These are phyloP conservation scores for Pseudomugil tenellus DNA, from an alignment of 2,797 vertebrate genomes.

Conservation along the genomic window DNA sequence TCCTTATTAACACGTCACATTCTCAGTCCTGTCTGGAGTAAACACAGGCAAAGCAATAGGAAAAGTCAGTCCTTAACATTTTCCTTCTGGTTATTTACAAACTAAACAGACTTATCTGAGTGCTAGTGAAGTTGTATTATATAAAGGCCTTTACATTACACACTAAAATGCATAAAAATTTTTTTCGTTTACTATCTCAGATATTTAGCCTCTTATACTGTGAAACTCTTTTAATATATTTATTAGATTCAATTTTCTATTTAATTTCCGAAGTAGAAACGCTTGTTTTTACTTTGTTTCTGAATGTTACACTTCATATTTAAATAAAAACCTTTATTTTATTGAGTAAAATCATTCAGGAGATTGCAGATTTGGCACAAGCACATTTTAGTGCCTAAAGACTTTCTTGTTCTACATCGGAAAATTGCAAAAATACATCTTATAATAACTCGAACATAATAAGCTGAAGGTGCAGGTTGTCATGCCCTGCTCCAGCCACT, in stretches of 20 bases:
- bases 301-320: no score
- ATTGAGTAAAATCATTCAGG: neutral
- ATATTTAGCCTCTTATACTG: neutral
- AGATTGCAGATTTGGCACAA: neutral
- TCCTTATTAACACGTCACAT: neutral
- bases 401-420: neutral
- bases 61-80: neutral
- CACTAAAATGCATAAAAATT: constrained; percentile 1
- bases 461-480: neutral
- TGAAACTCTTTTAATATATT: constrained; percentile 7
- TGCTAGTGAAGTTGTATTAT: constrained; percentile 7
- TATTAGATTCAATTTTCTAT: constrained; percentile 1
- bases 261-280: no score
- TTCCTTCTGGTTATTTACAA: neutral
- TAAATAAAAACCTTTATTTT: constrained; percentile 3
- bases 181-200: neutral
- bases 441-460: neutral
- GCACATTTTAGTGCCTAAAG: neutral
- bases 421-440: neutral
- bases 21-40: no score
- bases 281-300: no score
- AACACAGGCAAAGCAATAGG: neutral
- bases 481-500: no score
- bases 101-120: neutral
- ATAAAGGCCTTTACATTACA: constrained; percentile 8